Evolutionary conservation across 1,140 invertebrate species (phyloP), one percentile per base, ranked within the genome.

Genomic region (Drosophila pachea): DNA sequence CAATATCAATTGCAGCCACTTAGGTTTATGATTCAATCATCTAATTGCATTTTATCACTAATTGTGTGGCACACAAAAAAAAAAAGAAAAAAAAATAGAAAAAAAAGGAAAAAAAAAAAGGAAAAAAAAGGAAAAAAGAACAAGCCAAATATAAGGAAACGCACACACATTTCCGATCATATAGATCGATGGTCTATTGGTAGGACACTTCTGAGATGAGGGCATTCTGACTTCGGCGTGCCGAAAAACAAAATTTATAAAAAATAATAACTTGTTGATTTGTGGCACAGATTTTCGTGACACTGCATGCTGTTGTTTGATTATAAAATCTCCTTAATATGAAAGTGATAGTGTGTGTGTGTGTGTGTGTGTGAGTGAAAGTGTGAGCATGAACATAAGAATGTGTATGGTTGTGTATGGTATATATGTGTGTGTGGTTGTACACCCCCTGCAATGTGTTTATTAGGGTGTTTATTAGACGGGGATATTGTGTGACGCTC

Each of bases 251-350:
- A 2, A 22, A 22, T 1, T 22, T 11, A 11, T 2, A 29, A 47
- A 5, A 2, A 5, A 16, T 8, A 8, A 9, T 22, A 22, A 4
- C 3, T 47, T 7, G 14, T 16, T 47, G 4, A 22, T 9, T 47
- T 47, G 43, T 22, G 2, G 7, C 7, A 50, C 22, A 29, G n/a
- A 54, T 43, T 67, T 40, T 11, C 35, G 7, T 53, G 49, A 47
- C 12, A 47, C 33, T 48, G 43, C 50, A 42, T 49, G 49, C 35
- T 29, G 22, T n/a, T 7, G 4, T 12, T 50, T 11, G 33, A 8
- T 48, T 64, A 50, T 55, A 36, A 32, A 22, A n/a, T 35, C 7
- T 16, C 47, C n/a, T n/a, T n/a, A n/a, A n/a, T n/a, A 67, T 52
- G n/a, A n/a, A n/a, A n/a, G n/a, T n/a, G n/a, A n/a, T n/a, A n/a